phyloP scores from a whole-genome alignment of 2,113 vertebrate genomes.

The Mastomys natalensis region DNA sequence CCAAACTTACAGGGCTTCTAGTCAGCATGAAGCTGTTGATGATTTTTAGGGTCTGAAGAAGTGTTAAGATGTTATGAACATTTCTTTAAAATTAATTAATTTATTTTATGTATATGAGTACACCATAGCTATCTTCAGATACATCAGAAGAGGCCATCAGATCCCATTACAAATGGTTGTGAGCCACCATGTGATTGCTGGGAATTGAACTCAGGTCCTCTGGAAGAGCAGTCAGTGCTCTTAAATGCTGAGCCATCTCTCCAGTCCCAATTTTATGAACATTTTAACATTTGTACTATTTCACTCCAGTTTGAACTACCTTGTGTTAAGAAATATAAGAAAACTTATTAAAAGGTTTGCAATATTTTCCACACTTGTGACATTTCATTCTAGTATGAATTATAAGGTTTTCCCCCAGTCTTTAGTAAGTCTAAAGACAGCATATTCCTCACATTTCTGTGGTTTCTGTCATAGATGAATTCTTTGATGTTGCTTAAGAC shows the following conservation, averaged over 20 bases:
- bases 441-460: background rate
- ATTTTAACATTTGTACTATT: background rate
- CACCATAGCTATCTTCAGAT: no score
- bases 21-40: background rate
- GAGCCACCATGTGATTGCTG: no score
- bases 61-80: background rate
- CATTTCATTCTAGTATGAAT: background rate
- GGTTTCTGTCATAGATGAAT: background rate
- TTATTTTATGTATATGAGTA: no score
- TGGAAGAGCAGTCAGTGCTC: no score
- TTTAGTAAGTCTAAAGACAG: background rate
- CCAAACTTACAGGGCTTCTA: background rate
- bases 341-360: background rate
- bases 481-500: background rate
- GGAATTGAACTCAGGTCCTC: no score
- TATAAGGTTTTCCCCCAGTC: no score
- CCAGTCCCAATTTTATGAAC: background rate
- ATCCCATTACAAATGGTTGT: no score
- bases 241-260: no score
- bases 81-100: no score
- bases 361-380: background rate
- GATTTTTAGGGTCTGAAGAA: background rate
- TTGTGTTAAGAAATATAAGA: background rate
- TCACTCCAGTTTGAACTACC: background rate
- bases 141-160: no score